Evolutionary conservation across 2,888 invertebrate genomes (phyloP), one percentile per base, ranked within the genome.

Genomic region (Abrostola triplasia): DNA sequence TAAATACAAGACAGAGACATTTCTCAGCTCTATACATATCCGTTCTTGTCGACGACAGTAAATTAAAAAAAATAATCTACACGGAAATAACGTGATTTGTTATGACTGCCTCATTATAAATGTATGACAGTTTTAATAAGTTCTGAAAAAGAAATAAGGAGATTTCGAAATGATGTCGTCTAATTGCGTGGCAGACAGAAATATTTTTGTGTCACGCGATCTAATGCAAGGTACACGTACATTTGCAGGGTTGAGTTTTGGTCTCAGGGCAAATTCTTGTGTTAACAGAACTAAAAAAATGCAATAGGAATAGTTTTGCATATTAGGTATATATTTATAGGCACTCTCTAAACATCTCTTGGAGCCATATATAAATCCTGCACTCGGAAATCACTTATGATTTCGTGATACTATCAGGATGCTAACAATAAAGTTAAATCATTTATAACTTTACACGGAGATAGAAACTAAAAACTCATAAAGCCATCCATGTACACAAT

Each of bases 1-100:
- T 49, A 49, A 78, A 67, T 60, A 53, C 41, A 37, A 36, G 53
- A 50, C 62, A 60, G 50, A 50, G 61, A 35, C 58, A 59, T 62
- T 66, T 66, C 50, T 60, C 66, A 37, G 48, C 60, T 72, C 59
- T 63, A 60, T 62, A 64, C 61, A 62, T 66, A 60, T 63, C 58
- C 59, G 58, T 59, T 13, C 53, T 63, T 60, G 52, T 56, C 63
- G 64, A 36, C 60, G 73, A 52, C 60, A 54, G 59, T 77, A 73
- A 73, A 72, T 74, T 73, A 66, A 66, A 61, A 72, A 73, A 78
- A 80, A 80, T 80, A 75, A 73, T 75, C 65, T 73, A 66, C 71
- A 55, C 64, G 68, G 61, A 73, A 77, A 78, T 73, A 49, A 48
- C 56, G 56, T 82, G 81, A 83, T 82, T 80, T 79, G 78, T 81